These are phyloP conservation scores for Asobara japonica DNA, from an alignment of 1,140 invertebrate species.

Conservation along the genomic window DNA sequence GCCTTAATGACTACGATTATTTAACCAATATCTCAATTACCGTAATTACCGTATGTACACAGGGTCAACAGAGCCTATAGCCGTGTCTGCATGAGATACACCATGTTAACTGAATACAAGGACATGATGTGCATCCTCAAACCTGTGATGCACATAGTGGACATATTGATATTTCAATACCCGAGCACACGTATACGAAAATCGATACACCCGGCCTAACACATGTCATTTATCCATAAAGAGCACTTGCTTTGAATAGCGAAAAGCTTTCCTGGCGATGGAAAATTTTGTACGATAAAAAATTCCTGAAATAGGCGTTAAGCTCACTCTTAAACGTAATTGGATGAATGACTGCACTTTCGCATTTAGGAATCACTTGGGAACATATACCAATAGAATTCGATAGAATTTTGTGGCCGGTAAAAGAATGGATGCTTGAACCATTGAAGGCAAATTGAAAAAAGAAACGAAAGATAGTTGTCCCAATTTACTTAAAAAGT, in stretches of 20 bases:
- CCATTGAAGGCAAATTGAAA: too few species aligned
- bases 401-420: too few species aligned
- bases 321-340: too few species aligned
- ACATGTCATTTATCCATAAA: background rate
- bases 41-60: background rate
- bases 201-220: conserved; percentile 3
- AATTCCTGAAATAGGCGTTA: too few species aligned
- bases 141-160: background rate
- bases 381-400: too few species aligned
- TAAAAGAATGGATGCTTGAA: too few species aligned
- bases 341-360: too few species aligned
- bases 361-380: too few species aligned
- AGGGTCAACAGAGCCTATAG: background rate
- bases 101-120: background rate
- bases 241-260: background rate
- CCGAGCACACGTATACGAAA: background rate
- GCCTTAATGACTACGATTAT: conserved; percentile 5
- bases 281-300: background rate
- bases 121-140: conserved; percentile 8
- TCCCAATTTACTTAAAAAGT: too few species aligned
- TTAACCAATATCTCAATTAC: conserved; percentile 14
- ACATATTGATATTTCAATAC: conserved; percentile 4
- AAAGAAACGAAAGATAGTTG: too few species aligned
- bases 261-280: background rate
- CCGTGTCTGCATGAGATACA: background rate